Evolutionary conservation across 2,888 invertebrate species (phyloP).

Genomic region (Melieria omissa): DNA sequence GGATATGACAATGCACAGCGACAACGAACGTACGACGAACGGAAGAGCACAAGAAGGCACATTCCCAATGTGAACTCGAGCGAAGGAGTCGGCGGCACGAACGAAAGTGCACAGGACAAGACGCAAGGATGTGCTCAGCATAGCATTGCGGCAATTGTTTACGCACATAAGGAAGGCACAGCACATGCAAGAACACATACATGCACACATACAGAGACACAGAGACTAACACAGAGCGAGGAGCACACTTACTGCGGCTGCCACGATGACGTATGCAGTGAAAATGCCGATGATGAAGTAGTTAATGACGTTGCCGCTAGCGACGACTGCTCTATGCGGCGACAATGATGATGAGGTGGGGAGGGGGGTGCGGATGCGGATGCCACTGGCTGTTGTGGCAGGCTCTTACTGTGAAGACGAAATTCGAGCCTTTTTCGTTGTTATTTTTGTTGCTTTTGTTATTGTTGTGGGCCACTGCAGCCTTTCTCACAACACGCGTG

Average conservation of each 20-base stretch:
- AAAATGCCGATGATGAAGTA: neutral
- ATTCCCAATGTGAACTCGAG: neutral
- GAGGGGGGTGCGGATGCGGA: slow-evolving; percentile 5
- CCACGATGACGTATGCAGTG: neutral
- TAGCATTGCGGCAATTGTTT: neutral
- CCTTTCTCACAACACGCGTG: no score
- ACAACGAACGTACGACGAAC: neutral
- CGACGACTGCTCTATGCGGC: neutral
- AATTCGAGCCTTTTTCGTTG: neutral
- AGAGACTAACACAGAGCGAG: neutral
- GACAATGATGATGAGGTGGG: neutral
- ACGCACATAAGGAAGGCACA: neutral
- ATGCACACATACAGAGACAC: slow-evolving; percentile 12
- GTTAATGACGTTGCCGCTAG: neutral
- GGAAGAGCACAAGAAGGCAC: neutral
- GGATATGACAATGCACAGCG: neutral
- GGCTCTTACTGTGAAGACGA: no score
- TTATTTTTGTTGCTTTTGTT: no score
- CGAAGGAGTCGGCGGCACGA: neutral
- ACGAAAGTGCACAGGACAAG: neutral
- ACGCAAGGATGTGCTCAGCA: neutral
- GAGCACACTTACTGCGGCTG: neutral
- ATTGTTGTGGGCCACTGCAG: no score
- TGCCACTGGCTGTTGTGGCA: neutral
- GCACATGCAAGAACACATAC: neutral